These are phyloP conservation scores for Diploscapter pachys DNA, from an alignment of 1,140 invertebrate species.

Conservation along the genomic window DNA sequence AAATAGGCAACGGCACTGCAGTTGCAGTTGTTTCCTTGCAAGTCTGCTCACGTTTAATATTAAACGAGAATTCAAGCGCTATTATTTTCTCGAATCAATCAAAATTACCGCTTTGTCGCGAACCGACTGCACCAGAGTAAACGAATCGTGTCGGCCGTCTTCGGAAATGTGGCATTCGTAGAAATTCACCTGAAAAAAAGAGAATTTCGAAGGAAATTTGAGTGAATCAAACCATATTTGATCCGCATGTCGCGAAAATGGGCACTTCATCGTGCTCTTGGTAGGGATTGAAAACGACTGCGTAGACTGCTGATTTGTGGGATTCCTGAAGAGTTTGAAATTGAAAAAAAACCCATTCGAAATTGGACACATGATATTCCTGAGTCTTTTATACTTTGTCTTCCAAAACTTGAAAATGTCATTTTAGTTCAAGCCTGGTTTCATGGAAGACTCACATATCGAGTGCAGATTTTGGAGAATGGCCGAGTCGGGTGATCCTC, in stretches of 20 bases:
- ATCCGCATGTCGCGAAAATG: slow-evolving; percentile 5
- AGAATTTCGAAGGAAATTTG: neutral
- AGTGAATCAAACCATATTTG: slow-evolving; percentile 3
- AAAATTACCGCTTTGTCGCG: too few relatives aligned
- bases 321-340: neutral
- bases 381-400: too few relatives aligned
- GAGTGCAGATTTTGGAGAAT: too few relatives aligned
- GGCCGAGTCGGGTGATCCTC: too few relatives aligned
- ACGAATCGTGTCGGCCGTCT: too few relatives aligned
- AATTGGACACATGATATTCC: too few relatives aligned
- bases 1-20: neutral
- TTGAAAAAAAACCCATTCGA: too few relatives aligned
- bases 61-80: neutral
- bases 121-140: too few relatives aligned
- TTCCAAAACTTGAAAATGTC: too few relatives aligned
- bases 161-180: neutral
- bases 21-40: neutral
- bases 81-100: too few relatives aligned
- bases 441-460: too few relatives aligned
- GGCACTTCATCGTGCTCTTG: neutral
- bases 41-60: neutral
- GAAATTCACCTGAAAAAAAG: slow-evolving; percentile 5
- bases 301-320: slow-evolving; percentile 2
- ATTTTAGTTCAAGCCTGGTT: too few relatives aligned
- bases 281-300: slow-evolving; percentile 12